Percentiles rank a stretch among this genome's conserved stretches.
Evolutionary conservation across 1,140 invertebrate genomes (phyloP).

Genomic region (Pseudomyrmex sp.): DNA sequence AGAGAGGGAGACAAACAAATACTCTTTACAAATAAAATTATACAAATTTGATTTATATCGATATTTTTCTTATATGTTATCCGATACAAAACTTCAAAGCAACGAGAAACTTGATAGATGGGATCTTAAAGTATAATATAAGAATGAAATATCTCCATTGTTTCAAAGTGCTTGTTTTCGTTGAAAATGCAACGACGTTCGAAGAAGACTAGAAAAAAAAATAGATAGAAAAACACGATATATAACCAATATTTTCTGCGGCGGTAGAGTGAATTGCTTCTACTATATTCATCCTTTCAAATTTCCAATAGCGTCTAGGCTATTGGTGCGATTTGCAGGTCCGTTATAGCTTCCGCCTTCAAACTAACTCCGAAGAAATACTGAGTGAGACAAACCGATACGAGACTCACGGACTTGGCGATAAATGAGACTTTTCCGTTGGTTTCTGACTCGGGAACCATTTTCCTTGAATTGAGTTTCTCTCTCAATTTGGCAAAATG

Average conservation of each 20-base stretch:
- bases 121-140: constrained; percentile 6
- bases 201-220: background rate
- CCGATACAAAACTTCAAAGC: background rate
- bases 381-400: constrained; percentile 57
- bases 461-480: constrained; percentile 16
- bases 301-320: constrained; percentile 12
- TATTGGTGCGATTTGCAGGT: constrained; percentile 14
- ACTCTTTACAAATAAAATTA: background rate
- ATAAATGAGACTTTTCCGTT: constrained; percentile 61
- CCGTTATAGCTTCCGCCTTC: constrained; percentile 34
- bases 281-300: background rate
- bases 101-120: background rate
- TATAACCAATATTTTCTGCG: constrained; percentile 44
- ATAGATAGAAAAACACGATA: constrained; percentile 40
- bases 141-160: constrained; percentile 14
- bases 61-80: constrained; percentile 5
- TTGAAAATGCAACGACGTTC: background rate
- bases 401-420: constrained; percentile 39
- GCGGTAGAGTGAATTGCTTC: constrained; percentile 49
- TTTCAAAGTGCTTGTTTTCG: constrained; percentile 21
- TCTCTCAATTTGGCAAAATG: constrained; percentile 26
- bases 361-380: constrained; percentile 47
- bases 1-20: background rate
- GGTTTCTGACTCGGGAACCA: constrained; percentile 14
- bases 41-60: background rate